Evolutionary conservation across 2,888 invertebrate species (phyloP), one percentile per base, ranked within the genome.

Genomic region (Gandaritis pyraliata): DNA sequence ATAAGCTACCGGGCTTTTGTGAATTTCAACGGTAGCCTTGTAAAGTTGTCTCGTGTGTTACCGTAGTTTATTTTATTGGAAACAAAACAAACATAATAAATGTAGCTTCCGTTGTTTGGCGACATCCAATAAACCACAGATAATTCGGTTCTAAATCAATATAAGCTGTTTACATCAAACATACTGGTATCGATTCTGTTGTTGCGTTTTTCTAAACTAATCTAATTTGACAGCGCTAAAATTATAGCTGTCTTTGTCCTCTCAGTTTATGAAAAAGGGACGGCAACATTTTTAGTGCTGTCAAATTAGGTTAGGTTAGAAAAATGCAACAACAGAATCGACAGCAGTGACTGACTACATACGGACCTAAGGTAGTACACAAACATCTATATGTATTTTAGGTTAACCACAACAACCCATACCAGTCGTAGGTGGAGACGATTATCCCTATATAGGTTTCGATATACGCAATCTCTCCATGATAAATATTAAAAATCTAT

Each of bases 91-190:
- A 57, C 57, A 18, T 53, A 56, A 46, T 61, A 18, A 23, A 61
- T 47, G 47, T 52, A 16, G 39, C 29, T 49, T 52, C 57, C 61
- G 52, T 49, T 61, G 53, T 61, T 52, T 53, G 47, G 52, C 50
- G 49, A 30, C 29, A 16, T 15, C 55, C 63, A 63, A 43, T 63
- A 53, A 57, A 63, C 48, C 57, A 48, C 45, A 16, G 48, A 50
- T 58, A 51, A 61, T 57, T 48, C 63, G 48, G 54, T 15, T 38
- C 53, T 62, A 58, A 49, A 64, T 66, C 65, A 64, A 64, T 57
- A 62, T 3, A 51, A 38, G 43, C 47, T 65, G 69, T 64, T 65
- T 53, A 66, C 64, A 56, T 61, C 54, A 61, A 66, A 59, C 66
- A 58, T n/a, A n/a, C n/a, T n/a, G n/a, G n/a, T n/a, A n/a, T n/a